A percentile compares a stretch with the other conserved stretches of the same genome.
These are phyloP conservation scores for Amazona finschi DNA, from an alignment of 2,797 vertebrate genomes.

Conservation along the genomic window DNA sequence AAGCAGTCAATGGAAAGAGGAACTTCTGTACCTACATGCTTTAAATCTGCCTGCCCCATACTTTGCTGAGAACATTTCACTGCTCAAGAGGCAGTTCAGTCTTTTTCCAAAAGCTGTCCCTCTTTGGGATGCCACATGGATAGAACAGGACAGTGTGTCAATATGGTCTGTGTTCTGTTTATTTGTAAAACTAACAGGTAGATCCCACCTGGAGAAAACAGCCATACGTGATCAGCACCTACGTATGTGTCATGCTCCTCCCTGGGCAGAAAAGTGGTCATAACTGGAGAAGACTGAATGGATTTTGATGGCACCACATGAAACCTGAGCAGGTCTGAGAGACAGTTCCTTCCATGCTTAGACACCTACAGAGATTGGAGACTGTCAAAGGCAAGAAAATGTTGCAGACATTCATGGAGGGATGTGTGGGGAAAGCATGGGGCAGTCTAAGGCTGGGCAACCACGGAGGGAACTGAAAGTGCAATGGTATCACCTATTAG, in stretches of 20 bases:
- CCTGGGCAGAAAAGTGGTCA: neutral
- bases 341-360: neutral
- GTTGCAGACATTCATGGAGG: fast-evolving
- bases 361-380: neutral
- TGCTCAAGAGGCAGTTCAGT: neutral
- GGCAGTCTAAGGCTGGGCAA: neutral
- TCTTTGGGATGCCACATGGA: neutral
- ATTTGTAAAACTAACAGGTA: neutral
- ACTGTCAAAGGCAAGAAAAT: neutral
- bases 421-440: neutral
- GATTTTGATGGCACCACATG: neutral
- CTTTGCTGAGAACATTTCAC: neutral
- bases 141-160: neutral
- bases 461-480: neutral
- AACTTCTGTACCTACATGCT: neutral
- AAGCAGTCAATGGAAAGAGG: neutral
- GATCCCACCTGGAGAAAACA: neutral
- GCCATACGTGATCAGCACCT: neutral
- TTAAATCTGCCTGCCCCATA: neutral
- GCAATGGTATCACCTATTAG: fast-evolving
- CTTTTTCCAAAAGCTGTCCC: neutral
- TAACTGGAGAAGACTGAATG: neutral
- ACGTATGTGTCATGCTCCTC: neutral
- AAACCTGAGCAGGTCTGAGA: neutral
- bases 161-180: neutral